These are phyloP conservation scores for Rhinoraja longicauda DNA, from an alignment of 2,797 vertebrate species.

Conservation along the genomic window DNA sequence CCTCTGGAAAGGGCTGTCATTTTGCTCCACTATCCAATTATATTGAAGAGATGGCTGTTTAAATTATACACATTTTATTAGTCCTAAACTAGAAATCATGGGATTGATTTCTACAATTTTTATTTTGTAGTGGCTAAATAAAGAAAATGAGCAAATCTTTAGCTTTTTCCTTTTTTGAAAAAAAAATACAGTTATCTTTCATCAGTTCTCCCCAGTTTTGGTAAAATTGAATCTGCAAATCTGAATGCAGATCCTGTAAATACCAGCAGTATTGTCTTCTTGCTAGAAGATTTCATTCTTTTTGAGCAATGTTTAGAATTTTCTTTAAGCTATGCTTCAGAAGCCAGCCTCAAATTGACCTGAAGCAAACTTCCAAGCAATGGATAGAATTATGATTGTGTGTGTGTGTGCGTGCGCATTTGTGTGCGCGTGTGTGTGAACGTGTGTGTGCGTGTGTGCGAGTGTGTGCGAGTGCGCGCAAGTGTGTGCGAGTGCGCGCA, in stretches of 20 bases:
- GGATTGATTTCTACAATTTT: background rate
- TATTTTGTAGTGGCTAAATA: background rate
- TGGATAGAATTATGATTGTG: background rate
- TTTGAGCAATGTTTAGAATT: background rate
- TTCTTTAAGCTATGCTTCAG: background rate
- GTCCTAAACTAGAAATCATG: background rate
- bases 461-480: too few species aligned
- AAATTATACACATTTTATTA: slow-evolving; percentile 21
- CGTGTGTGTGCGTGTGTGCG: too few species aligned
- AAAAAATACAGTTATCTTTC: background rate
- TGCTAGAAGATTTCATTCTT: background rate
- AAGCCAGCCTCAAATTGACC: background rate
- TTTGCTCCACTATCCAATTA: slow-evolving; percentile 31
- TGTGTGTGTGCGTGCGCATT: background rate
- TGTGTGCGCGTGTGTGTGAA: too few species aligned
- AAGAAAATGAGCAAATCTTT: background rate
- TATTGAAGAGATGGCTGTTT: slow-evolving; percentile 11
- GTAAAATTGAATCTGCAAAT: background rate
- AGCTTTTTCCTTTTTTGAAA: background rate
- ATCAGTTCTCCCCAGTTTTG: background rate
- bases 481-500: too few species aligned
- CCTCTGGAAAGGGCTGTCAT: slow-evolving; percentile 12
- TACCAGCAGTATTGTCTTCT: background rate
- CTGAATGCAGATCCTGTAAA: background rate
- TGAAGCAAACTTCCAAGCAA: background rate